Percentiles rank a stretch among this genome's conserved stretches.
These are phyloP conservation scores for Cyprinella venusta DNA, from an alignment of 2,797 vertebrate genomes.

Conservation along the genomic window DNA sequence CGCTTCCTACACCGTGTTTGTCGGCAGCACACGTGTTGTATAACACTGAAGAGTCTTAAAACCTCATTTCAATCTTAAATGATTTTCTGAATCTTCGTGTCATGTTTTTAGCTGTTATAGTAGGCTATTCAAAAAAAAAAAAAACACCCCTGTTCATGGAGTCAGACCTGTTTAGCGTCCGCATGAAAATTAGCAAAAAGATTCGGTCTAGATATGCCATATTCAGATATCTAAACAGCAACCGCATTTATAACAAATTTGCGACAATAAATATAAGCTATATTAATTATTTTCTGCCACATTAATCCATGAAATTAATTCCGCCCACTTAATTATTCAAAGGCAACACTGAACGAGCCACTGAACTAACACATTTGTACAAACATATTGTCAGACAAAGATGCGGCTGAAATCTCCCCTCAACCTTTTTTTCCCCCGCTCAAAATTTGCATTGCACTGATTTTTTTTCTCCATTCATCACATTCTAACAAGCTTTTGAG, in stretches of 20 bases:
- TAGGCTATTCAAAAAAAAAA: too few relatives aligned
- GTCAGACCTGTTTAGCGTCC: background rate
- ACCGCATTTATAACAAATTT: background rate
- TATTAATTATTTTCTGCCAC: background rate
- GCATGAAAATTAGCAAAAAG: background rate
- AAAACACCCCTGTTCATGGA: background rate
- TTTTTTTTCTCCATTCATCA: background rate
- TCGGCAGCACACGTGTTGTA: background rate
- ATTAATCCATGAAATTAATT: constrained; percentile 11
- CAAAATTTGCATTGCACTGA: constrained; percentile 2
- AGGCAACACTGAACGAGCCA: background rate
- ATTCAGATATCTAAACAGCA: background rate
- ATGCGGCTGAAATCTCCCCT: background rate
- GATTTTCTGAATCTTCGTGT: background rate
- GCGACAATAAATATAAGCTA: background rate
- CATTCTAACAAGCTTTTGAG: constrained; percentile 6
- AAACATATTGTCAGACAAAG: constrained; percentile 7
- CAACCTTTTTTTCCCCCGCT: background rate
- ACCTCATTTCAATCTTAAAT: background rate
- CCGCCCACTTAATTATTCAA: constrained; percentile 23
- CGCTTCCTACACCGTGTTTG: constrained; percentile 27
- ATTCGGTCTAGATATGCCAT: background rate
- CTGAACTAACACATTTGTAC: constrained; percentile 11
- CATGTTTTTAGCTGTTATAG: background rate
- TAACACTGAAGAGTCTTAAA: constrained; percentile 9